Evolutionary conservation across 2,888 invertebrate genomes (phyloP), one percentile per base, ranked within the genome.

Genomic region (Trypoxylon attenuatum): DNA sequence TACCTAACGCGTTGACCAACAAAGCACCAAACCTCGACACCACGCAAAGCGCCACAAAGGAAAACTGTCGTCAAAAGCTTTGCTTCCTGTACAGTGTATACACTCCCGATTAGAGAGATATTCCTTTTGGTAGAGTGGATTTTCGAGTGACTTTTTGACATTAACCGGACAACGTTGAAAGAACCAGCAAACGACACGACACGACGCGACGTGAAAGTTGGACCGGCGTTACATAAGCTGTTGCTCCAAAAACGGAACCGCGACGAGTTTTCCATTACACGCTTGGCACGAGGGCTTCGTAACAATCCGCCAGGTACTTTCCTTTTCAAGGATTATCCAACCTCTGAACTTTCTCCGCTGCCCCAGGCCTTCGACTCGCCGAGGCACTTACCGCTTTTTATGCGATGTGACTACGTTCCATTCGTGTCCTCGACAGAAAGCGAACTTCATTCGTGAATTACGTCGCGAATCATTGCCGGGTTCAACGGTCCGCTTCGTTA

Each of bases 241-340:
- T 51, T 47, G 46, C 22, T 46, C 60, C 27, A 19, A n/a, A 69
- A 69, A 63, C 38, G 38, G 53, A 25, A 27, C 38, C 21, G 23
- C 18, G 51, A 39, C 22, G 29, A 16, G 27, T 46, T 19, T 13
- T 19, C 27, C 22, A 5, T 29, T 21, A 52, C 47, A 29, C 21
- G 43, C 13, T 46, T 18, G 45, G 58, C 42, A 45, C 59, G 33
- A 60, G 29, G n/a, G 47, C 65, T 29, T 57, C 61, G 71, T 73
- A 76, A 73, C 68, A 59, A 68, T 71, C 63, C 54, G 43, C 58
- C 64, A 66, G 69, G 68, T 73, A 82, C 84, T 84, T 84, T 84
- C 84, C 75, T 79, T 83, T 82, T 82, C 82, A 71, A 61, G 53
- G 65, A 75, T 85, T 84, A 84, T 82, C 63, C 80, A 84, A 84